Conservation (phyloP, 2,113 vertebrate genomes). For the Peromyscus maniculatus region DNA sequence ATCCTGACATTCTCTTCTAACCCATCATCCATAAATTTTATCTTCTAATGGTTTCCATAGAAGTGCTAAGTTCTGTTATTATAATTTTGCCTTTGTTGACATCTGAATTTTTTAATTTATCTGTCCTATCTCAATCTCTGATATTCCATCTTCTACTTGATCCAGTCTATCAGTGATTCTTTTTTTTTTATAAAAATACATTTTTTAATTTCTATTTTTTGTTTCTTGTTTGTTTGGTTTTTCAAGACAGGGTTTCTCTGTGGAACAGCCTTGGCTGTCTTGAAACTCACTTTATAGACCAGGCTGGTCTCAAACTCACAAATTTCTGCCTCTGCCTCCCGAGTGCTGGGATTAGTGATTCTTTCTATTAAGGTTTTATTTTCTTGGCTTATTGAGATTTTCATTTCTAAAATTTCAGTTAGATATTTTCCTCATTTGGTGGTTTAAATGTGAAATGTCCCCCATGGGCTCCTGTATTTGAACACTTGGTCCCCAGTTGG, state of each 20-base stretch:
- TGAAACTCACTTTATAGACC: neutral
- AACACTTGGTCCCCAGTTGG: neutral
- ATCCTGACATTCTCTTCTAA: neutral
- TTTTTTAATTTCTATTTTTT: neutral
- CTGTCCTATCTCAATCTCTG: neutral
- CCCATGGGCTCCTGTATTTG: neutral
- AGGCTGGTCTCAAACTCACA: neutral
- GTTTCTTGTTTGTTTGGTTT: neutral
- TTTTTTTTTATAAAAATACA: neutral
- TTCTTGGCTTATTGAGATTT: neutral
- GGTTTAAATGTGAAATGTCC: neutral
- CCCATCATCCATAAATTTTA: too few relatives aligned
- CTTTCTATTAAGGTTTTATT: neutral
- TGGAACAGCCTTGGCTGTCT: neutral
- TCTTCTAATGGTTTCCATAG: neutral
- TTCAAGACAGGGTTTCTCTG: neutral
- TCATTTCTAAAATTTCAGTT: neutral
- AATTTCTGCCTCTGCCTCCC: neutral
- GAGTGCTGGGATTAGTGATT: neutral
- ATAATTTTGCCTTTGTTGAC: neutral
- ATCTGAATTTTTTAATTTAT: neutral
- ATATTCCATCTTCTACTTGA: neutral
- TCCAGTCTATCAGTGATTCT: too few relatives aligned
- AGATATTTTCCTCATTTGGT: neutral
- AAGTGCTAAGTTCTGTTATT: neutral